These are phyloP conservation scores for Myripristis murdjan DNA, from an alignment of 2,797 vertebrate genomes.

Conservation along the genomic window DNA sequence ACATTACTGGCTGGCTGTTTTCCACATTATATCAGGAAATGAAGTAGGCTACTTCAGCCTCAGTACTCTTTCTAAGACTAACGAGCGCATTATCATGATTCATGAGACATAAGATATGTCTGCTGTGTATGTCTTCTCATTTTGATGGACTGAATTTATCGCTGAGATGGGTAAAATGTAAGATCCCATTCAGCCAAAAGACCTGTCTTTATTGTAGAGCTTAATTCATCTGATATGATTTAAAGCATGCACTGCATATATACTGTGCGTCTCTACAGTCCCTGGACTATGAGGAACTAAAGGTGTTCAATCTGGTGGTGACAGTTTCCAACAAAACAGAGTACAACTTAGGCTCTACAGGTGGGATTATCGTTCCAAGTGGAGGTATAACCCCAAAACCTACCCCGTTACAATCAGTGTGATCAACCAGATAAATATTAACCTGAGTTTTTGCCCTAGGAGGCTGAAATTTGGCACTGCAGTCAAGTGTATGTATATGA, in stretches of 20 bases:
- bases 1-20: conserved; percentile 93
- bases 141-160: no score
- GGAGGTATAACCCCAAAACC: background rate
- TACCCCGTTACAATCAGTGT: conserved; percentile 87
- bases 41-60: conserved; percentile 92
- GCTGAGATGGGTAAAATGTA: no score
- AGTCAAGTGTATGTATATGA: no score
- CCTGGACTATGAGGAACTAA: conserved; percentile 91
- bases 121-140: no score
- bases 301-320: conserved; percentile 83
- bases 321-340: conserved; percentile 90
- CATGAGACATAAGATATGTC: no score
- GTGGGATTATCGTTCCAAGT: rapidly evolving
- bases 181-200: conserved; percentile 28
- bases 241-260: background rate
- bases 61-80: conserved; percentile 89
- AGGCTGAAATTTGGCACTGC: no score
- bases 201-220: background rate
- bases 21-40: conserved; percentile 91
- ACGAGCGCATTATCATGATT: conserved; percentile 91
- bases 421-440: conserved; percentile 85
- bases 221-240: background rate
- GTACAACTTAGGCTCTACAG: conserved; percentile 85
- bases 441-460: no score
- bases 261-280: conserved; percentile 75